A percentile compares a stretch with the other conserved stretches of the same genome.
phyloP scores from a whole-genome alignment of 2,888 invertebrate species.

The Sminthurinus aureus region DNA sequence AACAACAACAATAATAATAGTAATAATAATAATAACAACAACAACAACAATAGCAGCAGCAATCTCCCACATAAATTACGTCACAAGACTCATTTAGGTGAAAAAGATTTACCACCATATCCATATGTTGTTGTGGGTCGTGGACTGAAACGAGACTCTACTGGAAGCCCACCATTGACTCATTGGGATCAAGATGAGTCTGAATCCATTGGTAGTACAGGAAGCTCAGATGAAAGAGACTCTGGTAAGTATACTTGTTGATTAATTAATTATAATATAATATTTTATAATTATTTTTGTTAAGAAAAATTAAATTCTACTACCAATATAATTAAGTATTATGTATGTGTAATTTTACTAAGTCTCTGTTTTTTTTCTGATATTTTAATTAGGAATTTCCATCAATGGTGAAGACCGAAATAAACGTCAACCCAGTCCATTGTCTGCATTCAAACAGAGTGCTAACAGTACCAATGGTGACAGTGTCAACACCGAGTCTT shows the following conservation, averaged over 20 bases:
- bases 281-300: too few relatives aligned
- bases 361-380: too few relatives aligned
- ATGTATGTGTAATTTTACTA: too few relatives aligned
- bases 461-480: neutral
- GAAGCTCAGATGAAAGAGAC: slow-evolving; percentile 88
- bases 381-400: slow-evolving; percentile 64
- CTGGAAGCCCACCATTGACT: slow-evolving; percentile 80
- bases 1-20: neutral
- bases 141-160: slow-evolving; percentile 85
- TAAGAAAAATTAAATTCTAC: too few relatives aligned
- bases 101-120: slow-evolving; percentile 76
- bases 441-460: slow-evolving; percentile 65
- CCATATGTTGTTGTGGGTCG: slow-evolving; percentile 81
- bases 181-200: slow-evolving; percentile 72
- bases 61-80: slow-evolving; percentile 88
- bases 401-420: slow-evolving; percentile 57
- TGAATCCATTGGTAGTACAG: slow-evolving; percentile 63
- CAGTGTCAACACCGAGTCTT: slow-evolving; percentile 36
- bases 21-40: slow-evolving; percentile 69
- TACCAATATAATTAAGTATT: too few relatives aligned
- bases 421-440: slow-evolving; percentile 56
- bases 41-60: slow-evolving; percentile 64
- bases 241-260: slow-evolving; percentile 70
- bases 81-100: slow-evolving; percentile 89
- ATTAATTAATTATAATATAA: too few relatives aligned